Evolutionary conservation across 2,113 vertebrate species (phyloP), one percentile per base, ranked within the genome.

Genomic region (Myotis lucifugus): DNA sequence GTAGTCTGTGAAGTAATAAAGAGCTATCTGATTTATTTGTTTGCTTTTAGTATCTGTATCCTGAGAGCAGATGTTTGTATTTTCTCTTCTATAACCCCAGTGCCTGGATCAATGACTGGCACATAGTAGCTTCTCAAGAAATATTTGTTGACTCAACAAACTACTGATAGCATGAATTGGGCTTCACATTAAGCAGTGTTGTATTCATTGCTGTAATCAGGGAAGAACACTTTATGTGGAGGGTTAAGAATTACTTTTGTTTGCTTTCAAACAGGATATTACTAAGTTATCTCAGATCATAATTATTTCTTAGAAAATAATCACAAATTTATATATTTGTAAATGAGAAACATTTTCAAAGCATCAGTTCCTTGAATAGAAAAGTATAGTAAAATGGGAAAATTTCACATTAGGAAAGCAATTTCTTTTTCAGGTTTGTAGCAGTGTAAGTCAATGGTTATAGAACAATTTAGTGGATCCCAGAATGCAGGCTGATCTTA

Each of bases 231-330:
- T 54, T 85, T 48, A 54, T 11, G 18, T 46, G 48, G 34, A 69
- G 25, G 18, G 8, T 83, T 86, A 67, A 66, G 23, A 78, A 78
- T 82, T 91, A 54, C 66, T 87, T 94, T 92, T 85, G 54, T 77
- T 86, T 93, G 9, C 61, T 46, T 95, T 93, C n/a, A 69, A 64
- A 48, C 17, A 78, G 21, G n/a, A 19, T 52, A 21, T 69, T 92
- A n/a, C 48, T 91, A 64, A 61, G 1, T 77, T 77, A 40, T 66
- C 27, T 88, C n/a, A 81, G 15, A 54, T 95, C 59, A 85, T 50
- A 81, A 70, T 85, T 82, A 18, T 37, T 84, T 79, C 40, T 92
- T 88, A 76, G 13, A 42, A 64, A 66, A 23, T 59, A 66, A 90
- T 13, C 13, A 12, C 32, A 69, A 52, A 48, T 81, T 48, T 90